Base-by-base conservation (phyloP, 2,797 vertebrate species). In the Scomberomorus guttatus region DNA sequence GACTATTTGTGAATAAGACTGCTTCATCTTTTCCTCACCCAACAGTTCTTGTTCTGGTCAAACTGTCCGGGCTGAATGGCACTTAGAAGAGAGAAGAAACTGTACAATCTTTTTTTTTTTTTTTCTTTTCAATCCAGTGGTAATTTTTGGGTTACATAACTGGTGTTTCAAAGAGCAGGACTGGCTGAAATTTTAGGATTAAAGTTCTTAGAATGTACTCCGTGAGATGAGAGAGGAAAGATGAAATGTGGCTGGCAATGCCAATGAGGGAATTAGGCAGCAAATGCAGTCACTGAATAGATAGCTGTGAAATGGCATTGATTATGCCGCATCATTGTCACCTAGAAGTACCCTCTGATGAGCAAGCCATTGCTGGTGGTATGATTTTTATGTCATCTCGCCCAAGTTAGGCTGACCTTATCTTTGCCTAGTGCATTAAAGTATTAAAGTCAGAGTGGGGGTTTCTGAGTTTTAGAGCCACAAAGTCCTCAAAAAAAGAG, bases 191-290 rank as follows among this genome's bases (percentile, higher is more conserved):
- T 79, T 69, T 77, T n/a, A 2, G 72, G 78, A 93, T 90, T 91
- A 81, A 80, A 85, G 75, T 76, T 77, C 64, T 70, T 75, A 72
- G 78, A 91, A 84, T 87, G 54, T 78, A 67, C 59, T 79, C 54
- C 14, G 48, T 14, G 66, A 85, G 60, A 77, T 22, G 79, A 81
- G 62, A 61, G 51, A 32, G 71, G 57, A 57, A 73, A 80, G 69
- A 48, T 42, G 78, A 76, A 75, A 79, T 50, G 74, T 39, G 72
- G 50, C 80, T 60, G 32, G 81, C 71, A 73, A 75, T 87, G 73
- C 81, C 87, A 78, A 93, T 83, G 82, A 87, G 85, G 58, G 70
- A 88, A 87, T 90, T 82, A 81, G 60, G 56, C 79, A 75, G 75
- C 34, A 85, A 81, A 83, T 73, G 77, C 32, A 25, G 59, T 66